These are phyloP conservation scores for Eutolmus rufibarbis DNA, from an alignment of 2,888 invertebrate genomes.

Conservation along the genomic window DNA sequence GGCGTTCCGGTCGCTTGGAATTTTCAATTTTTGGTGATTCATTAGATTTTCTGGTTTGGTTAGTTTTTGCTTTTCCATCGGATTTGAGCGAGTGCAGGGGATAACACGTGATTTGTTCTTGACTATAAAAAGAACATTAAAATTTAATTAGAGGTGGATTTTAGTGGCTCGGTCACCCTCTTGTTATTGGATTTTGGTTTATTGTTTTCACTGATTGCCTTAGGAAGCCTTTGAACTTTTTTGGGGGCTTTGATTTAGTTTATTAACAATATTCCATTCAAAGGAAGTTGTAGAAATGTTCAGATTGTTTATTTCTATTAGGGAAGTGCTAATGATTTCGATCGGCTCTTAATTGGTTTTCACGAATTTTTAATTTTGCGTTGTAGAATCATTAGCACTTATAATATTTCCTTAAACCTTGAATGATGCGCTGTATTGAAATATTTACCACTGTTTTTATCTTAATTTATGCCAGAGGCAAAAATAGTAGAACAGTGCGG, in stretches of 20 bases:
- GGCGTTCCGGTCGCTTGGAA: background rate
- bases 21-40: background rate
- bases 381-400: background rate
- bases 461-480: background rate
- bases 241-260: background rate
- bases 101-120: background rate
- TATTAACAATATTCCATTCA: background rate
- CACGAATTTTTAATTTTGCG: background rate
- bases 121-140: background rate
- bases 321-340: background rate
- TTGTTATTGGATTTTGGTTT: background rate
- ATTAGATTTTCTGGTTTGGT: background rate
- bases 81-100: background rate
- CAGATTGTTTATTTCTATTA: background rate
- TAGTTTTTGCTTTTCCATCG: background rate
- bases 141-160: background rate
- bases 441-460: background rate
- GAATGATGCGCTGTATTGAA: background rate
- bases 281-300: background rate
- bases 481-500: background rate
- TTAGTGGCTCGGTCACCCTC: background rate
- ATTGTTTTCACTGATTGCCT: background rate
- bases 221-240: background rate
- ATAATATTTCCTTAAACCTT: background rate
- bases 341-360: background rate